These are phyloP conservation scores for Agrilus planipennis DNA, from an alignment of 1,140 invertebrate genomes.

Conservation along the genomic window DNA sequence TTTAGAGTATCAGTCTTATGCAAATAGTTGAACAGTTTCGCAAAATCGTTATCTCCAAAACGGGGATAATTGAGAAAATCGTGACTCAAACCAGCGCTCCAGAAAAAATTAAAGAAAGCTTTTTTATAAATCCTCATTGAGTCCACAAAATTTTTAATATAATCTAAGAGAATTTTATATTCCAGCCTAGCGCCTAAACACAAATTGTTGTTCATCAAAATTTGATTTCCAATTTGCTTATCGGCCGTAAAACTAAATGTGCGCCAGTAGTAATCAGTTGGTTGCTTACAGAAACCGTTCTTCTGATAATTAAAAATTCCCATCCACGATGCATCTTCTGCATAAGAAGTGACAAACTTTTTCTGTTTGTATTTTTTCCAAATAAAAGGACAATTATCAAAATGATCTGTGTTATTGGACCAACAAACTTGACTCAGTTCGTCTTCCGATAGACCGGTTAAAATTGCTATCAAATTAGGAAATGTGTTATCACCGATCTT, in stretches of 20 bases:
- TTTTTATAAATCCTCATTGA: conserved; percentile 35
- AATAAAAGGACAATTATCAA: conserved; percentile 62
- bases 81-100: conserved; percentile 66
- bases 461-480: conserved; percentile 62
- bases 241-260: conserved; percentile 59
- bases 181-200: conserved; percentile 49
- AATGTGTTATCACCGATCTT: conserved; percentile 78
- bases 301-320: conserved; percentile 74
- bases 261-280: conserved; percentile 72
- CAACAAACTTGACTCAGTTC: conserved; percentile 52
- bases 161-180: conserved; percentile 46
- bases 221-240: conserved; percentile 42
- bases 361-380: conserved; percentile 63
- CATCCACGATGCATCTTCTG: conserved; percentile 63
- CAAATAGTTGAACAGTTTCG: conserved; percentile 44
- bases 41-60: conserved; percentile 49
- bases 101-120: conserved; percentile 66
- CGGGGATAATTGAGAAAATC: conserved; percentile 62
- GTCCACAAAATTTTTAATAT: conserved; percentile 44
- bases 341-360: conserved; percentile 66
- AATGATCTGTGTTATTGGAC: conserved; percentile 34
- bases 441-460: conserved; percentile 49
- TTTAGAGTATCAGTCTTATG: conserved; percentile 46
- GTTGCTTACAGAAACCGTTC: conserved; percentile 61
- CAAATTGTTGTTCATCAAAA: conserved; percentile 44